Percentiles rank a stretch among this genome's conserved stretches.
phyloP scores from a whole-genome alignment of 2,113 vertebrate species.

The Naja naja region DNA sequence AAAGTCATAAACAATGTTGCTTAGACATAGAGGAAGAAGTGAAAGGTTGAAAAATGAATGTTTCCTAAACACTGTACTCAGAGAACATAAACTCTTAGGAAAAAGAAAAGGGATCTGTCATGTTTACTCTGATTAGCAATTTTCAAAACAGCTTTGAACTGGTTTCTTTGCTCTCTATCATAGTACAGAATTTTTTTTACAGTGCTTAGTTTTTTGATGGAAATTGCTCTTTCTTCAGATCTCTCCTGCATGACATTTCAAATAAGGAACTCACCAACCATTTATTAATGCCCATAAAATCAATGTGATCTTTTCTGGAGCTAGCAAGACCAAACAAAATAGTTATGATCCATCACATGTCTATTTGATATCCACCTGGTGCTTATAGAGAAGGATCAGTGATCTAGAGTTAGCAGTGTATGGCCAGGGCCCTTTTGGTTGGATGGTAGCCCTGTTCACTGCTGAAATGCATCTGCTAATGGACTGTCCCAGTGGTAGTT shows the following conservation, averaged over 20 bases:
- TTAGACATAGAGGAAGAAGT: not conserved
- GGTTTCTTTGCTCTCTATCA: not conserved
- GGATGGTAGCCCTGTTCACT: not conserved
- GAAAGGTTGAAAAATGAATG: not conserved
- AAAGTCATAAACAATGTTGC: not conserved
- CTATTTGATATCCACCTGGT: not conserved
- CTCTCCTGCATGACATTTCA: not conserved
- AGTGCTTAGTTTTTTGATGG: not conserved
- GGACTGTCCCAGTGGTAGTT: not conserved
- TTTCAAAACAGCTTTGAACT: not conserved
- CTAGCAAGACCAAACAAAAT: not conserved
- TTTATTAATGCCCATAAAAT: not conserved
- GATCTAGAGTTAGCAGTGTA: not conserved
- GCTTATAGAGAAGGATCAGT: not conserved
- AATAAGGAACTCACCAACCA: not conserved
- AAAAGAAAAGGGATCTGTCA: not conserved
- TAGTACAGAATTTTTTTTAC: not conserved
- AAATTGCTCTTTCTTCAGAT: not conserved
- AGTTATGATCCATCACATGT: too few species aligned
- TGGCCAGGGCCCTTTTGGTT: not conserved
- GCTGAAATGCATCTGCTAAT: not conserved
- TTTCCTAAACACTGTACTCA: slow-evolving; percentile 24
- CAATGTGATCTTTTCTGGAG: not conserved
- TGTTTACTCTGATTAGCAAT: not conserved
- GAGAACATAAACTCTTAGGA: not conserved